These are phyloP conservation scores for Halocaridina rubra DNA, from an alignment of 2,888 invertebrate genomes.

Conservation along the genomic window DNA sequence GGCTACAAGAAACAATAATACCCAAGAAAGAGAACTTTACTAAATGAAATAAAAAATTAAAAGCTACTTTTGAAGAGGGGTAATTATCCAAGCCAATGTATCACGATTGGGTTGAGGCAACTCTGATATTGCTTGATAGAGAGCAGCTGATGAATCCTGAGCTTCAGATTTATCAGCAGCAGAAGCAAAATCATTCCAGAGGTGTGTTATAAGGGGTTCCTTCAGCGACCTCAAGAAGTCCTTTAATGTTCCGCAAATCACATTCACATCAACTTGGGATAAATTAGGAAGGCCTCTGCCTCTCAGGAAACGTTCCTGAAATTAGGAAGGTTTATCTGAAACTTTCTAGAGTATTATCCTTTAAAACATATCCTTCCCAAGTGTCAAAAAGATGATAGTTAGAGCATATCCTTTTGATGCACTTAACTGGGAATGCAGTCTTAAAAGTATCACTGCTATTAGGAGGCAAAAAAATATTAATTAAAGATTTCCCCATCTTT, in stretches of 20 bases:
- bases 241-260: constrained; percentile 92
- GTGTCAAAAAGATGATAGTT: too few relatives aligned
- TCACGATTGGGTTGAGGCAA: constrained; percentile 94
- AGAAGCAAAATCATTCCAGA: constrained; percentile 83
- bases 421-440: too few relatives aligned
- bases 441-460: too few relatives aligned
- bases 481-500: too few relatives aligned
- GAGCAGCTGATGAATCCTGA: constrained; percentile 75
- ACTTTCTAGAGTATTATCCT: too few relatives aligned
- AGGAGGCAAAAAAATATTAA: too few relatives aligned
- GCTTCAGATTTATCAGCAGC: constrained; percentile 75
- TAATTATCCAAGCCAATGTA: constrained; percentile 89
- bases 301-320: constrained; percentile 83
- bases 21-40: too few relatives aligned
- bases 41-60: neutral
- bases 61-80: constrained; percentile 84
- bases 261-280: constrained; percentile 78
- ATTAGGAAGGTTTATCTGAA: too few relatives aligned
- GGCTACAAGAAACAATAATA: neutral
- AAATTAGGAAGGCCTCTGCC: constrained; percentile 88
- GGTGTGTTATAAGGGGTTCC: constrained; percentile 88
- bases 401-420: too few relatives aligned
- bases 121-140: constrained; percentile 82
- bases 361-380: too few relatives aligned
- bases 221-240: constrained; percentile 89